These are phyloP conservation scores for Caenorhabditis tropicalis DNA, from an alignment of 1,140 invertebrate species.

Conservation along the genomic window DNA sequence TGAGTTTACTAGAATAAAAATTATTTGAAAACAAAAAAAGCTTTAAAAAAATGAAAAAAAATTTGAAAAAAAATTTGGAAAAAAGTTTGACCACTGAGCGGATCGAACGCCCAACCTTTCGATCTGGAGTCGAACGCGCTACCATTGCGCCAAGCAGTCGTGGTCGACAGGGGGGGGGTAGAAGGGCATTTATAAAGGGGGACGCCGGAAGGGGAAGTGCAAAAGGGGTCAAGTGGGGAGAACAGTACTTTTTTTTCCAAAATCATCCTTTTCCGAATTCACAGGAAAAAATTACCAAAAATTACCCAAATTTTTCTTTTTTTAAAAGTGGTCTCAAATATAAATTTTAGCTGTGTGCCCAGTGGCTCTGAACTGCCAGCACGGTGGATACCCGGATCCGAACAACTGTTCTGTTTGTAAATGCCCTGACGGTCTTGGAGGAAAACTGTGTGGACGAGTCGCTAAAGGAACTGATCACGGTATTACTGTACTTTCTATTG, in stretches of 20 bases:
- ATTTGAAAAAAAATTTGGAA: background rate
- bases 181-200: background rate
- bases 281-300: background rate
- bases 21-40: background rate
- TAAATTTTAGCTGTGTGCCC: conserved; percentile 62
- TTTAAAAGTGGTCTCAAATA: background rate
- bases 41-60: background rate
- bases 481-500: background rate
- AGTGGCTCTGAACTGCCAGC: conserved; percentile 58
- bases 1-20: no score
- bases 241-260: background rate
- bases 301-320: background rate
- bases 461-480: conserved; percentile 27
- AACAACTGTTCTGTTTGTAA: conserved; percentile 69
- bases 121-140: conserved; percentile 59
- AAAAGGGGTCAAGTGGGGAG: background rate
- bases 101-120: conserved; percentile 57
- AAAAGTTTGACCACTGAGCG: conserved; percentile 55
- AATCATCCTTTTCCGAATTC: no score
- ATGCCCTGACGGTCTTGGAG: conserved; percentile 61
- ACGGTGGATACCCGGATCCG: conserved; percentile 71
- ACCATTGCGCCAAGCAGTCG: conserved; percentile 56
- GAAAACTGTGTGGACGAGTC: background rate
- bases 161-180: background rate
- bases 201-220: background rate